A percentile compares a stretch with the other conserved stretches of the same genome.
Evolutionary conservation across 2,888 invertebrate species (phyloP).

Genomic region (Cosmia trapezina): DNA sequence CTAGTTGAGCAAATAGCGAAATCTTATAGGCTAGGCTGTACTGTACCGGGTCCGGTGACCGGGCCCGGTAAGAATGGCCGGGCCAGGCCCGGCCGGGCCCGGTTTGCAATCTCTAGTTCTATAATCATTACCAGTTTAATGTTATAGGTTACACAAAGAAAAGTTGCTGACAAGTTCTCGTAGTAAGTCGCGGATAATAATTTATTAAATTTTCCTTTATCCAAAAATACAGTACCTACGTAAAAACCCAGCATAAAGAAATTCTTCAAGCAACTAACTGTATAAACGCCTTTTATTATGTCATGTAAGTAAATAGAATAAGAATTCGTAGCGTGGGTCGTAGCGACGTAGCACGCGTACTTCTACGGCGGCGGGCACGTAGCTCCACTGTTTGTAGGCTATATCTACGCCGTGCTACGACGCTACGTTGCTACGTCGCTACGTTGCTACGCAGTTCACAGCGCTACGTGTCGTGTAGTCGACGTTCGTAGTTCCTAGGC

Average conservation of each 20-base stretch:
- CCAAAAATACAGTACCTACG: background rate
- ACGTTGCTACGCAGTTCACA: slow-evolving; percentile 54
- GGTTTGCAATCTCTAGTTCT: no score
- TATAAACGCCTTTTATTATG: slow-evolving; percentile 37
- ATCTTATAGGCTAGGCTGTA: no score
- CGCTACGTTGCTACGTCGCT: slow-evolving; percentile 46
- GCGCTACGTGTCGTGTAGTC: slow-evolving; percentile 55
- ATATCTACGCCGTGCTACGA: slow-evolving; percentile 49
- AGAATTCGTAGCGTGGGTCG: slow-evolving; percentile 45
- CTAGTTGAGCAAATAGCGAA: no score
- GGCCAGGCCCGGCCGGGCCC: no score
- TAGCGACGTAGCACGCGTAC: slow-evolving; percentile 57
- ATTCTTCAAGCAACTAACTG: slow-evolving; percentile 17
- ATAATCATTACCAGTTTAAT: background rate
- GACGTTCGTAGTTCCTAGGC: slow-evolving; percentile 34
- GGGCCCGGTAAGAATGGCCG: no score
- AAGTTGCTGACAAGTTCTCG: background rate
- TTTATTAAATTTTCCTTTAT: background rate
- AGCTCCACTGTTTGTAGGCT: slow-evolving; percentile 53
- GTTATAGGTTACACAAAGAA: background rate
- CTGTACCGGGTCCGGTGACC: no score
- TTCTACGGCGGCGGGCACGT: slow-evolving; percentile 48
- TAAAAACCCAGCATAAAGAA: slow-evolving; percentile 17
- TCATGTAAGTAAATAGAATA: slow-evolving; percentile 44
- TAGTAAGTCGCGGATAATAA: background rate